Evolutionary conservation across 2,797 vertebrate species (phyloP).

Genomic region (Masticophis lateralis): DNA sequence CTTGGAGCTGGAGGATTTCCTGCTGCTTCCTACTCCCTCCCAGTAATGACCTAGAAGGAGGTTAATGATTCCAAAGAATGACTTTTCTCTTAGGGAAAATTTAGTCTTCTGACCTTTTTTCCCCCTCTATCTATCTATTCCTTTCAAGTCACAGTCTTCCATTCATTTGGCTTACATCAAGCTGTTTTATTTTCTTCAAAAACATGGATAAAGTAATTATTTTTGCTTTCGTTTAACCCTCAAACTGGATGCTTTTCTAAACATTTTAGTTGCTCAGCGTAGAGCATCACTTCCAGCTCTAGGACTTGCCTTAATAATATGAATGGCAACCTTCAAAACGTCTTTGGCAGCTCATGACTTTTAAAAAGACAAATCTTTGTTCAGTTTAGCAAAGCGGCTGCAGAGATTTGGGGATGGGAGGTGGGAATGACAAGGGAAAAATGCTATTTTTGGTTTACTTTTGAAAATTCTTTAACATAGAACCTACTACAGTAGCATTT

Average conservation of each 20-base stretch:
- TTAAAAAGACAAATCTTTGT: slow-evolving; percentile 55
- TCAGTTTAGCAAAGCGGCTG: slow-evolving; percentile 57
- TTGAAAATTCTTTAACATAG: slow-evolving; percentile 32
- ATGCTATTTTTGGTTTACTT: background rate
- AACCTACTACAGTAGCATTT: slow-evolving; percentile 18
- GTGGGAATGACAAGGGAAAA: slow-evolving; percentile 32
- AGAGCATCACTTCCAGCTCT: slow-evolving; percentile 43
- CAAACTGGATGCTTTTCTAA: slow-evolving; percentile 66
- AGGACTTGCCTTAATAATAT: slow-evolving; percentile 54
- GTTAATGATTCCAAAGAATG: slow-evolving; percentile 78
- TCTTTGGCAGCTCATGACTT: slow-evolving; percentile 57
- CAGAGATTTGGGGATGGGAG: slow-evolving; percentile 35
- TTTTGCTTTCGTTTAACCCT: slow-evolving; percentile 74
- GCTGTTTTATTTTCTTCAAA: slow-evolving; percentile 77
- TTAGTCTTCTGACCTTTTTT: slow-evolving; percentile 76
- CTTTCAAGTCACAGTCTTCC: slow-evolving; percentile 74
- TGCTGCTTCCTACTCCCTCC: slow-evolving; percentile 63
- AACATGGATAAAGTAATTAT: slow-evolving; percentile 69
- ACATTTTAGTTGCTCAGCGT: slow-evolving; percentile 41
- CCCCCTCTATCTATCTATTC: slow-evolving; percentile 72
- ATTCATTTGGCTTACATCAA: slow-evolving; percentile 74
- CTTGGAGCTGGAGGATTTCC: slow-evolving; percentile 68
- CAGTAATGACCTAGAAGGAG: slow-evolving; percentile 76
- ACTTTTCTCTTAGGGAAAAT: slow-evolving; percentile 77
- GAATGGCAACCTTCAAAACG: slow-evolving; percentile 55